These are phyloP conservation scores for Lophius americanus DNA, from an alignment of 2,797 vertebrate species.

Conservation along the genomic window DNA sequence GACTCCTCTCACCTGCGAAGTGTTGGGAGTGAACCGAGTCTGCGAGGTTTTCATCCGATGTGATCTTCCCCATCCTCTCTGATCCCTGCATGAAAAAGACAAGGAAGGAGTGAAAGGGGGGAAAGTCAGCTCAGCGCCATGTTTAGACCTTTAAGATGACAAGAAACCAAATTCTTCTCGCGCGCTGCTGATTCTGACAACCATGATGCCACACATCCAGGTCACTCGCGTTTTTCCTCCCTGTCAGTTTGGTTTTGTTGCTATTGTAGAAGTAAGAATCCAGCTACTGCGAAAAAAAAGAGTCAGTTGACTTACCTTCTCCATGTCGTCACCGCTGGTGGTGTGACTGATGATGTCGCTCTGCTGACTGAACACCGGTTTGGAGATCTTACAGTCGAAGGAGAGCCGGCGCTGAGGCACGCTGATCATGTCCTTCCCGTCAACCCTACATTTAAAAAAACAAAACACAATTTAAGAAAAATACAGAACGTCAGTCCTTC, in stretches of 20 bases:
- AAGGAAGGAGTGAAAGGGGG: conserved; percentile 6
- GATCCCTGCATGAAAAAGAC: conserved; percentile 70
- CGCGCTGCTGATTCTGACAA: neutral
- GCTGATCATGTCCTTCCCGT: conserved; percentile 90
- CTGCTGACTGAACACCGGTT: conserved; percentile 81
- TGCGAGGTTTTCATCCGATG: conserved; percentile 87
- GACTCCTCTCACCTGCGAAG: conserved; percentile 85
- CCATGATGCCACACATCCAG: neutral
- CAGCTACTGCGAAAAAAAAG: neutral
- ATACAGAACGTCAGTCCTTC: conserved; percentile 14
- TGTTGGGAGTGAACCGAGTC: conserved; percentile 86
- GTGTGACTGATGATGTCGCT: conserved; percentile 86
- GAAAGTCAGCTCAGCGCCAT: neutral
- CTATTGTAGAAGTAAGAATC: neutral
- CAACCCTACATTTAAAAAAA: conserved; percentile 82
- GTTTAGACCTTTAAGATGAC: neutral
- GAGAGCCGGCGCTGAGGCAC: conserved; percentile 85
- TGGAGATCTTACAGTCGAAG: conserved; percentile 83
- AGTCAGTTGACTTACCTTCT: conserved; percentile 45
- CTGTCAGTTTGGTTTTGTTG: neutral
- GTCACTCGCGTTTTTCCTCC: neutral
- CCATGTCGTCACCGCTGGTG: conserved; percentile 79
- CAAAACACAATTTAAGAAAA: too few relatives aligned
- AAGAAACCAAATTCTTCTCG: neutral
- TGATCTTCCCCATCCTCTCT: conserved; percentile 82